A percentile compares a stretch with the other conserved stretches of the same genome.
phyloP scores from a whole-genome alignment of 2,797 vertebrate genomes.

The Muscicapa striata region DNA sequence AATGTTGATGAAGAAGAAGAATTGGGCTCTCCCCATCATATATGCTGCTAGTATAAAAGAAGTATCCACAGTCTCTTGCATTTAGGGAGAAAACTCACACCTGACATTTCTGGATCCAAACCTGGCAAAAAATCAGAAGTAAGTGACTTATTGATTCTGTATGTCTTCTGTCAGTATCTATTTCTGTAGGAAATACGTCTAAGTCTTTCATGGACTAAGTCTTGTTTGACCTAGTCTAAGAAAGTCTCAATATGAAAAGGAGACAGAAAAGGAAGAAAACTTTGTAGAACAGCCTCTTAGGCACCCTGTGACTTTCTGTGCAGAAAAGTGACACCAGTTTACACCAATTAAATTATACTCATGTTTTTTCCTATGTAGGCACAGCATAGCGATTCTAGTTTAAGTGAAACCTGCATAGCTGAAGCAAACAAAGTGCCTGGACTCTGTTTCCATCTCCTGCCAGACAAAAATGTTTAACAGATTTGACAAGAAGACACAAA shows the following conservation, averaged over 20 bases:
- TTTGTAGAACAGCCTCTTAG: neutral
- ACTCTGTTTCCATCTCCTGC: neutral
- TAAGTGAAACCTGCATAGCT: neutral
- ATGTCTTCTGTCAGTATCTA: neutral
- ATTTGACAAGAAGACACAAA: neutral
- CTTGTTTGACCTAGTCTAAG: neutral
- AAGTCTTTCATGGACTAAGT: neutral
- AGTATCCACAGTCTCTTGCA: neutral
- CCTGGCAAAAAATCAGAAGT: neutral
- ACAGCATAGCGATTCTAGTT: neutral
- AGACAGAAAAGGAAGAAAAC: neutral
- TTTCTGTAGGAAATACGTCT: neutral
- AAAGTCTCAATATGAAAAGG: neutral
- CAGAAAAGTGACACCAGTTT: neutral
- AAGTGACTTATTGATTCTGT: neutral
- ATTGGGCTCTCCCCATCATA: neutral
- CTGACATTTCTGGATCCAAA: neutral
- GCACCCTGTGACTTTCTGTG: neutral
- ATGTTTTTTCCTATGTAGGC: neutral
- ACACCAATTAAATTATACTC: neutral
- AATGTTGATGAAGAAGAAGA: neutral
- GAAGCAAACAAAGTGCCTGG: neutral
- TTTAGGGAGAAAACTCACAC: neutral
- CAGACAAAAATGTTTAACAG: neutral
- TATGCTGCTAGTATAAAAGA: neutral